Evolutionary conservation across 2,888 invertebrate genomes (phyloP).

Genomic region (Microdon myrmicae): DNA sequence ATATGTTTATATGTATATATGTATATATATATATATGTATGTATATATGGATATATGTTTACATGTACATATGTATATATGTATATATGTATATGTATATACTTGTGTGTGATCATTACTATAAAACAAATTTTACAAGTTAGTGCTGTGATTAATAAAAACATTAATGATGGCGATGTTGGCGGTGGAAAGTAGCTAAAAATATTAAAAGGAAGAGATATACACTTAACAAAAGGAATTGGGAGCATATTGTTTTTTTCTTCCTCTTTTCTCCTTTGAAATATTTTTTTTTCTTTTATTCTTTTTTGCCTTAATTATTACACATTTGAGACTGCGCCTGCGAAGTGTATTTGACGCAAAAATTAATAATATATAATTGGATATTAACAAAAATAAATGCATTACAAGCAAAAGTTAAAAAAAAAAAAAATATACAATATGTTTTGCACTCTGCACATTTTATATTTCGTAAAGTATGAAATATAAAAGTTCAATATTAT

Average conservation of each 20-base stretch:
- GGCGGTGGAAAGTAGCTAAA: neutral
- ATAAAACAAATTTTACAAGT: too few relatives aligned
- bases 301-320: constrained; percentile 18
- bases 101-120: too few relatives aligned
- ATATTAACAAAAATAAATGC: neutral
- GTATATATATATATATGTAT: too few relatives aligned
- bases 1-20: too few relatives aligned
- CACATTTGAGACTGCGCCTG: constrained; percentile 48
- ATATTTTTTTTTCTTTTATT: constrained; percentile 17
- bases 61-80: too few relatives aligned
- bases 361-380: constrained; percentile 12
- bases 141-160: too few relatives aligned
- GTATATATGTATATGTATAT: too few relatives aligned
- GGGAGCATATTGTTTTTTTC: constrained; percentile 10
- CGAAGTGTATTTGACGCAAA: constrained; percentile 51
- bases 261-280: constrained; percentile 8
- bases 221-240: neutral
- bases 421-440: constrained; percentile 30
- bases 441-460: constrained; percentile 41
- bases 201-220: neutral
- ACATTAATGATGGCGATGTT: neutral
- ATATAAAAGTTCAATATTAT: constrained; percentile 14
- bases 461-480: constrained; percentile 35
- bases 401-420: neutral
- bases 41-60: too few relatives aligned